Evolutionary conservation across 2,888 invertebrate genomes (phyloP), one percentile per base, ranked within the genome.

Genomic region (Rhagonycha lutea): DNA sequence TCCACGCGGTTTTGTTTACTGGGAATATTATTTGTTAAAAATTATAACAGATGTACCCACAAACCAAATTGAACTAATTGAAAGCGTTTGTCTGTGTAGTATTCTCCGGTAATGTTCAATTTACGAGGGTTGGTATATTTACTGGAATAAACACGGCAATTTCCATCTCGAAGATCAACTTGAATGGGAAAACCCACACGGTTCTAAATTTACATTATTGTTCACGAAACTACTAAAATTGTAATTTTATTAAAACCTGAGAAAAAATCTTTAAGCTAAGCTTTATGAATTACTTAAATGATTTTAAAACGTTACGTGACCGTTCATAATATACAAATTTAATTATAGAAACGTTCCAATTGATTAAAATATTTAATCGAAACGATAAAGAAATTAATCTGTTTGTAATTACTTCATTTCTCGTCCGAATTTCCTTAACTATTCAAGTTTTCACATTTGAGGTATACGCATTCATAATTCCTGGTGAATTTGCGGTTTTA

Each of bases 401-500:
- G n/a, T n/a, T 47, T 47, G 47, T 47, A 47, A 47, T n/a, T 47
- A n/a, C n/a, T 47, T n/a, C n/a, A 47, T 62, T 65, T 60, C 32
- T 14, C 12, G 18, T 28, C n/a, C 0, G 4, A 24, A 47, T 65
- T 65, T 47, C 24, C 71, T 71, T 71, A 65, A 47, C 71, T 71
- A 65, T 26, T 65, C 23, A 65, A 65, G 71, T 71, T 63, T 67
- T 63, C 63, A 24, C 23, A 67, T 67, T 26, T 60, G 23, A 32
- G 23, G 71, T 63, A 60, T 63, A 65, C 65, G 65, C 23, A 70
- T 70, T 70, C 18, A 67, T 61, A 29, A 68, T 29, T 61, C 72
- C 18, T 60, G 68, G 68, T 10, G 14, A 68, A 72, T 72, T 60
- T 67, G 68, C 26, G 72, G 72, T 61, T 61, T 68, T 68, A 72